A percentile compares a stretch with the other conserved stretches of the same genome.
These are phyloP conservation scores for Centruroides sculpturatus DNA, from an alignment of 1,140 invertebrate species.

Conservation along the genomic window DNA sequence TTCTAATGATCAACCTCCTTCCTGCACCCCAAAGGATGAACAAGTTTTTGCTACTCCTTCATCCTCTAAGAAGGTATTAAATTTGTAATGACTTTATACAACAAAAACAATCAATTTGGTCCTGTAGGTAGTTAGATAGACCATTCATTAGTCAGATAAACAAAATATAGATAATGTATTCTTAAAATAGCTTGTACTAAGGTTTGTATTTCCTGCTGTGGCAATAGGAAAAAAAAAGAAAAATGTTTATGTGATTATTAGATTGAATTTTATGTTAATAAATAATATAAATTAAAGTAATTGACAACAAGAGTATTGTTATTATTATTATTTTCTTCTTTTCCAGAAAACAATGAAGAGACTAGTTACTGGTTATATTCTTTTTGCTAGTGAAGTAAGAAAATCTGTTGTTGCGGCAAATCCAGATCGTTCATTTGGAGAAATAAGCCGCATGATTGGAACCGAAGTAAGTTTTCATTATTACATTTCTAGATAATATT, in stretches of 20 bases:
- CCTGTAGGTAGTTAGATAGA: too few species aligned
- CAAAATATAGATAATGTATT: too few species aligned
- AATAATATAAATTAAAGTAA: neutral
- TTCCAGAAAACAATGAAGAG: conserved; percentile 42
- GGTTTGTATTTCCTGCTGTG: too few species aligned
- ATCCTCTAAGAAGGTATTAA: conserved; percentile 9
- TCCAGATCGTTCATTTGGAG: conserved; percentile 88
- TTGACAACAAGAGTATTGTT: too few species aligned
- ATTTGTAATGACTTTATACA: too few species aligned
- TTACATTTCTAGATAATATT: too few species aligned
- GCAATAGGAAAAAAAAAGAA: too few species aligned
- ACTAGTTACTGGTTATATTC: conserved; percentile 92
- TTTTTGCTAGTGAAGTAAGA: conserved; percentile 92
- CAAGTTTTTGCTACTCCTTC: conserved; percentile 2
- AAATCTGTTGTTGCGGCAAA: conserved; percentile 74
- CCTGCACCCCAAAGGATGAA: conserved; percentile 25
- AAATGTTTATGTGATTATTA: too few species aligned
- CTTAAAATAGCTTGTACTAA: too few species aligned
- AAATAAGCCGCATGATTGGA: conserved; percentile 93
- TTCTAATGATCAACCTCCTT: conserved; percentile 51
- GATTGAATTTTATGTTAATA: neutral
- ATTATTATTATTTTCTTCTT: neutral
- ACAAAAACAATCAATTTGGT: too few species aligned
- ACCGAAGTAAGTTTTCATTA: conserved; percentile 48
- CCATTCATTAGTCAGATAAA: too few species aligned